Percentiles rank a stretch among this genome's conserved stretches.
These are phyloP conservation scores for Dioctria linearis DNA, from an alignment of 2,888 invertebrate genomes.

Conservation along the genomic window DNA sequence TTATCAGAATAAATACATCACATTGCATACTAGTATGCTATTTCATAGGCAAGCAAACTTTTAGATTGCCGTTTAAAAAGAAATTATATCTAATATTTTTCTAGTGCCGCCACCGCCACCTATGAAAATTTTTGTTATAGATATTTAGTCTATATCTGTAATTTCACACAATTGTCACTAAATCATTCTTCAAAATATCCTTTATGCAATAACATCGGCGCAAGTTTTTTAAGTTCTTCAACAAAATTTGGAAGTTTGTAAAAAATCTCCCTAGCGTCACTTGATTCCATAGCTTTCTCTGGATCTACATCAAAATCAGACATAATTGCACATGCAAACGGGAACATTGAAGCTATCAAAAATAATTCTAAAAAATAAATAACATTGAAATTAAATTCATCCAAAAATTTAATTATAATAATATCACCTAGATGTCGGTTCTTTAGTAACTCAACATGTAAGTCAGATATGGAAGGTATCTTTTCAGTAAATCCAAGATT, in stretches of 20 bases:
- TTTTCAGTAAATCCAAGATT: conserved; percentile 46
- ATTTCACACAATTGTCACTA: not conserved
- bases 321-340: not conserved
- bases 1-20: no score
- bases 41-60: no score
- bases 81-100: no score
- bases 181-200: conserved; percentile 23
- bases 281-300: conserved; percentile 3
- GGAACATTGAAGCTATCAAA: conserved; percentile 2
- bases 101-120: no score
- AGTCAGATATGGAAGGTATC: conserved; percentile 50
- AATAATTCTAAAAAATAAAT: conserved; percentile 9
- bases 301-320: not conserved
- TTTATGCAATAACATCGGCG: conserved; percentile 10
- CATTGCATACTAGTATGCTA: no score
- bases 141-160: no score
- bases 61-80: no score
- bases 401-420: not conserved
- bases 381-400: not conserved
- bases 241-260: conserved; percentile 9
- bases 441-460: conserved; percentile 53
- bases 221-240: not conserved
- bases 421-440: conserved; percentile 52
- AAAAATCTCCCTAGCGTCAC: not conserved
- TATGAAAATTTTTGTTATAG: no score